Evolutionary conservation across 2,113 vertebrate genomes (phyloP), one percentile per base, ranked within the genome.

Genomic region (Otocyon megalotis): DNA sequence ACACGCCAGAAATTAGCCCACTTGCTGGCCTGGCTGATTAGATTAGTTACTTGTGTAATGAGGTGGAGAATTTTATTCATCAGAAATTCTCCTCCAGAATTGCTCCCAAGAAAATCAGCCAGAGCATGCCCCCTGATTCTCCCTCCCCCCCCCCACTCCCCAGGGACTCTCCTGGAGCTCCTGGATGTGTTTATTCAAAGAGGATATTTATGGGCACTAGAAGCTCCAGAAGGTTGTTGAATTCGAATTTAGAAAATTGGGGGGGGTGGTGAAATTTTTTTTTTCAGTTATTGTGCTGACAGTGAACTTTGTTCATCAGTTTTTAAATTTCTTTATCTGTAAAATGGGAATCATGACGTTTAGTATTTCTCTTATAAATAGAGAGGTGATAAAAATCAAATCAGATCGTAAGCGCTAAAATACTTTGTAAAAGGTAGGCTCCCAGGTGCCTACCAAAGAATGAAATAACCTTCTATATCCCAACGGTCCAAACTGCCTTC

Each of bases 31-130:
- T 97, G 97, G 96, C 84, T 97, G 98, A 98, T 98, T 98, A 97
- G 95, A 96, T 98, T 98, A 98, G 90, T 98, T 98, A 96, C 96
- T 96, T 95, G 97, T 93, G 97, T 97, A 97, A 98, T 98, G 97
- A 98, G 94, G 97, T 97, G 96, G 84, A 96, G 98, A 97, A 98
- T 97, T 98, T 96, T 96, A 97, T 96, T 98, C 98, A 97, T 96
- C 96, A 96, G 97, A 96, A 96, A 96, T 96, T 98, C 98, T 97
- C 71, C 88, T 98, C 81, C 65, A 92, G 95, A 97, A 97, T 90
- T 88, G 96, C 97, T 98, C 94, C 96, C 88, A 69, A 95, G 96
- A 93, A 97, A 95, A 95, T 91, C 92, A 96, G 95, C 50, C 50
- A 24, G 53, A 77, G 26, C 81, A 32, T 88, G 74, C 30, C 74